Percentiles rank a stretch among this genome's conserved stretches.
Evolutionary conservation across 2,113 vertebrate species (phyloP).

Genomic region (Spilogale gracilis): DNA sequence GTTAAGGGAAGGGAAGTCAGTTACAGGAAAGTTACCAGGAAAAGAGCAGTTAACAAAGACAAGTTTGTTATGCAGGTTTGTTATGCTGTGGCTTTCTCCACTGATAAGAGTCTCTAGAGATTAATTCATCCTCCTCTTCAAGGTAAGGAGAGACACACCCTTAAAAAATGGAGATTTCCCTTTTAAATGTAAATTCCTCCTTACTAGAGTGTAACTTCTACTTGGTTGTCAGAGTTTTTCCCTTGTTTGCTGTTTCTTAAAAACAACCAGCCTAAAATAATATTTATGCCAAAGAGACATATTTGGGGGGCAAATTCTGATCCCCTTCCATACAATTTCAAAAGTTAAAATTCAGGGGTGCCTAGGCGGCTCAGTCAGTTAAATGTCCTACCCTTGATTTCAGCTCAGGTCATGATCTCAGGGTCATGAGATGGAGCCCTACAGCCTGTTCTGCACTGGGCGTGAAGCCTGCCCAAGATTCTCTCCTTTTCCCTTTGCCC

Average conservation of each 20-base stretch:
- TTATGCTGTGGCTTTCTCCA: background rate
- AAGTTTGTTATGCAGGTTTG: background rate
- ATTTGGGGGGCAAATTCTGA: background rate
- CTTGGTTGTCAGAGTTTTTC: background rate
- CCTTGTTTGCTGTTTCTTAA: background rate
- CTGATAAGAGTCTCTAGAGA: background rate
- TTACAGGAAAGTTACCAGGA: background rate
- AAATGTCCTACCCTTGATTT: background rate
- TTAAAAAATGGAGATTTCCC: background rate
- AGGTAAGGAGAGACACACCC: background rate
- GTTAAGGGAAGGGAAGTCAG: no score
- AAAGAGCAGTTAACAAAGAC: background rate
- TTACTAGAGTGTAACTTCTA: background rate
- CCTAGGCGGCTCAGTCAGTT: background rate
- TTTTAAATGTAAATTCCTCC: background rate
- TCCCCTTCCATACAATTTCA: background rate
- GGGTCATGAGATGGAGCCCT: background rate
- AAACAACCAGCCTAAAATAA: conserved; percentile 1
- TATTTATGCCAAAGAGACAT: background rate
- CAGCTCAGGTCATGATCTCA: background rate
- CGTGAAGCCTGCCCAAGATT: background rate
- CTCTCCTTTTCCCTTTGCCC: background rate
- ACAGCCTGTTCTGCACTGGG: background rate
- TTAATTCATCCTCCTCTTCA: background rate
- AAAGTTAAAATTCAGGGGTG: background rate